Base-by-base conservation (phyloP, 2,797 vertebrate species). In the Hapalemur alaotrensis region DNA sequence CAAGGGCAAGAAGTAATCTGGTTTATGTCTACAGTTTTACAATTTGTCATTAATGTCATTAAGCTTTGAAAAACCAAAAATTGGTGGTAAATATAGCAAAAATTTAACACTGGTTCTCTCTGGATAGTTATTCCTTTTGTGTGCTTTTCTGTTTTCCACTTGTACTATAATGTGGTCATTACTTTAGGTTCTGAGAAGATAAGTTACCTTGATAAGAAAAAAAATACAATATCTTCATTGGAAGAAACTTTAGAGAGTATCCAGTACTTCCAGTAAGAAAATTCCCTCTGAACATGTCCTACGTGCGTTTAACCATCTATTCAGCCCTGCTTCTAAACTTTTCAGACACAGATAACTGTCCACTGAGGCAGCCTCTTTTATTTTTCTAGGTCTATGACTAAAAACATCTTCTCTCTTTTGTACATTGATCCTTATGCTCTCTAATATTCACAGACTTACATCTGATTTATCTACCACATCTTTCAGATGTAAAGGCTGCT, bases 181-280 rank as follows among this genome's bases (percentile, higher is more conserved):
- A 86, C 76, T 65, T 46, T 90, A 83, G 61, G 69, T 52, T 65
- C 57, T 50, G 11, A 91, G 80, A 91, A 86, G 28, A 50, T 81
- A 76, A 57, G 57, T 57, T 91, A 84, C 32, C 43, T 67, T 88
- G 87, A 32, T 18, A 83, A 54, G 15, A 63, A 91, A 83, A 46
- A 85, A 73, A 84, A 18, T n/a, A 25, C 23, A 89, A 90, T 79
- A 59, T 90, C 32, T 93, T 13, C 59, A 80, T 9, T 88, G 48
- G n/a, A 93, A 93, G 50, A 89, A 85, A 54, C 28, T 76, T 95
- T 61, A 87, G 38, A 75, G 57, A 94, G 20, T 59, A 92, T 81
- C 25, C 25, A 43, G 22, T 85, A 57, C 52, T 92, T 86, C 63
- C 6, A 81, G 8, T 93, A 70, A 85, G 35, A 95, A 95, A 84